Evolutionary conservation across 2,113 vertebrate species (phyloP), one percentile per base, ranked within the genome.

Genomic region (Eudyptes chrysolophus): DNA sequence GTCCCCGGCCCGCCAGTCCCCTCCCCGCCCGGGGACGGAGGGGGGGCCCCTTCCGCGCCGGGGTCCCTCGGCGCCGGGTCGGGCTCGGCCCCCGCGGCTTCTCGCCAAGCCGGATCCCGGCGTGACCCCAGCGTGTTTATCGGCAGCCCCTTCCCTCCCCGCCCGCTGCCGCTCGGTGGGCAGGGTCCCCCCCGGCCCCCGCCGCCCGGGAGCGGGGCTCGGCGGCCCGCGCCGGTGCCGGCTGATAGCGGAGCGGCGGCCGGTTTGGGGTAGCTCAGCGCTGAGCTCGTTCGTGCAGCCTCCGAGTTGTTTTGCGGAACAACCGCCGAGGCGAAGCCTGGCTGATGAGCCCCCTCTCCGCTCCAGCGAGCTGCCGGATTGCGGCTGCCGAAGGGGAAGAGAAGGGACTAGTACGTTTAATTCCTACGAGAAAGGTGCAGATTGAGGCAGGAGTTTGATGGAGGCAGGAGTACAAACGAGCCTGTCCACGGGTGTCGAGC

Each of bases 181-280:
- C 16, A 2, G 26, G 13, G 7, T 5, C 1, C 7, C 14, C 11
- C 11, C 4, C 17, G 9, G 7, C 1, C 7, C 2, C 3, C 27
- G 13, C 55, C 17, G 25, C 5, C 27, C 9, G 5, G 32, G 17
- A 20, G 40, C 5, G 51, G 49, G 20, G 21, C 11, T 70, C 11
- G 44, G 14, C 26, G 19, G 54, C 11, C 40, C 40, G 40, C 40
- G 38, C 12, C 36, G 1, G 27, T 12, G 48, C 7, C 4, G 32
- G 32, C 29, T 10, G 38, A 9, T 7, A 15, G 22, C 27, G 9
- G 52, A 25, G 44, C 36, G 44, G 61, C 21, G 30, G 52, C 29
- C 66, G 60, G 29, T 19, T 44, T 8, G 61, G 51, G 32, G 16
- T 16, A 32, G 54, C 58, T 68, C 36, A 11, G 57, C 52, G 49